Conservation (phyloP, 2,113 vertebrate genomes). For the Nematolebias whitei region DNA sequence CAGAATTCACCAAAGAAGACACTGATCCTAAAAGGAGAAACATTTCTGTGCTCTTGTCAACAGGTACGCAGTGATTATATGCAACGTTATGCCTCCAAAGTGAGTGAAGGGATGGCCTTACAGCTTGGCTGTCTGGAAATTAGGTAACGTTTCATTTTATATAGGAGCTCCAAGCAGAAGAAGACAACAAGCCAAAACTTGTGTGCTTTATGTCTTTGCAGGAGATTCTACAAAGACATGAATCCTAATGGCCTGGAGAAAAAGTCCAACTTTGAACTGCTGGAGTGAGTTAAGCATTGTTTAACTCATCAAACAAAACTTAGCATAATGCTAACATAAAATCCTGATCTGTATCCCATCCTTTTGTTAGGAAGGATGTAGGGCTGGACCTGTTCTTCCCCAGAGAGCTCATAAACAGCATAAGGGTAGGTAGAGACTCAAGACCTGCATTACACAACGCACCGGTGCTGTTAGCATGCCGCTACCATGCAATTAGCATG, state of each 20-base stretch:
- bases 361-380: conserved; percentile 86
- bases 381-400: conserved; percentile 93
- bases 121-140: conserved; percentile 95
- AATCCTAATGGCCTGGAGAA: conserved; percentile 91
- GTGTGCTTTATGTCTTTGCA: conserved; percentile 46
- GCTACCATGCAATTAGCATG: no score
- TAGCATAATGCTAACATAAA: neutral
- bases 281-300: conserved; percentile 85
- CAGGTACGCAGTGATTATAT: conserved; percentile 94
- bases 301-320: neutral
- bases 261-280: conserved; percentile 91
- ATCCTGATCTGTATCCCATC: neutral
- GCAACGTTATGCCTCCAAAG: conserved; percentile 88
- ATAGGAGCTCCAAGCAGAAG: neutral
- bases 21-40: neutral
- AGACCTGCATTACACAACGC: neutral
- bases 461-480: no score
- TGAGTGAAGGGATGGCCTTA: conserved; percentile 94
- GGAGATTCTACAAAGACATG: conserved; percentile 96
- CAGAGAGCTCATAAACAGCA: conserved; percentile 86
- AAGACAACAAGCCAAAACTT: no score
- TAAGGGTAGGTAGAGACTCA: conserved; percentile 83
- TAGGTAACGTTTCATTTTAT: conserved; percentile 71
- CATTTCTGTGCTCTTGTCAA: neutral
- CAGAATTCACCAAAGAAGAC: no score